Conservation (phyloP, 37 sponge, comb jelly and placozoan species). For the Hormiphora californensis region DNA sequence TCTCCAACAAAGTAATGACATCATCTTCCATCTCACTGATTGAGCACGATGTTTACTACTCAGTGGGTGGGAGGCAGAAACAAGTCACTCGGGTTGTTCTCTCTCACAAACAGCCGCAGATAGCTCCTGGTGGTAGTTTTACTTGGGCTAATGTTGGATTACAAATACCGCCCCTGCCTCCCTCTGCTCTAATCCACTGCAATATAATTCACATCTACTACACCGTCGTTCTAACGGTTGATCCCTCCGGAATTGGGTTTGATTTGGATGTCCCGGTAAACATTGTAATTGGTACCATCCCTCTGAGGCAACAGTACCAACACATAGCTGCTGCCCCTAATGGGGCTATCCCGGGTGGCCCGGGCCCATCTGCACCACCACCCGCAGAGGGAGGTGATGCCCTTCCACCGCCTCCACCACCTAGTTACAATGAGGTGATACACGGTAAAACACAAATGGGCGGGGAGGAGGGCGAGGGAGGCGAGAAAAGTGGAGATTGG, state of each 20-base stretch:
- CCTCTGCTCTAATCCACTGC: neutral
- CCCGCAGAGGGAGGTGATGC: neutral
- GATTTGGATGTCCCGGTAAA: neutral
- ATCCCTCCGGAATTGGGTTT: constrained; percentile 2
- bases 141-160: neutral
- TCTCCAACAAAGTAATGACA: neutral
- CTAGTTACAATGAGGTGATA: neutral
- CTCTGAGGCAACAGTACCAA: neutral
- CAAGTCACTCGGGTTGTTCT: neutral
- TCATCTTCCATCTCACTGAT: neutral
- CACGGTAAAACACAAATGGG: neutral
- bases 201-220: neutral
- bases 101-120: neutral
- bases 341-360: neutral
- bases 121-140: neutral
- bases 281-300: neutral
- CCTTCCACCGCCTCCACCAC: neutral
- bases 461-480: constrained; percentile 3
- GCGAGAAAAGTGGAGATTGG: neutral
- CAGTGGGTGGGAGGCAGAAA: neutral
- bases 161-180: neutral
- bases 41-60: neutral
- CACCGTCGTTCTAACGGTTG: neutral
- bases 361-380: too few species aligned
- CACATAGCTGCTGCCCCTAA: neutral